These are phyloP conservation scores for Apostichopus parvimensis DNA, from an alignment of 35 echinoderm and acorn worm species.

Conservation along the genomic window DNA sequence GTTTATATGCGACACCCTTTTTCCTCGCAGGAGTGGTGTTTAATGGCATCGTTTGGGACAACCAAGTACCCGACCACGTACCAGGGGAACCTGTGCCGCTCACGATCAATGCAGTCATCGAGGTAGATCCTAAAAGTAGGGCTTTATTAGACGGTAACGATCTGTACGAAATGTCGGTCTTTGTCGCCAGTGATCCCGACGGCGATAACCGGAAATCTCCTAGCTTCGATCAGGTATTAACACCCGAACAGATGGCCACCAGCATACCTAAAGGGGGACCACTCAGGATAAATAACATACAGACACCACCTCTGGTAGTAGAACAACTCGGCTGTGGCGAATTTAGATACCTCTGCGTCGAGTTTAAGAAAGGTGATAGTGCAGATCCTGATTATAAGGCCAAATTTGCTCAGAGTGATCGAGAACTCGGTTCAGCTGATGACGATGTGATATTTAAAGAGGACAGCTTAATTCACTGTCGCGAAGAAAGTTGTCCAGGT, in stretches of 20 bases:
- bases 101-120: conserved; percentile 59
- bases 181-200: conserved; percentile 60
- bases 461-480: conserved; percentile 18
- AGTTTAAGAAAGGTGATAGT: conserved; percentile 64
- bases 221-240: conserved; percentile 72
- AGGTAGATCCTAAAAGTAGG: conserved; percentile 52
- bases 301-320: conserved; percentile 63
- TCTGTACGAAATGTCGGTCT: conserved; percentile 73
- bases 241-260: conserved; percentile 54
- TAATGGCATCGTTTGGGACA: conserved; percentile 24
- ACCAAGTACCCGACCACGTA: background rate
- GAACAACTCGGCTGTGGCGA: conserved; percentile 79
- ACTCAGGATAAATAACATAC: conserved; percentile 52
- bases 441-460: conserved; percentile 26
- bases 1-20: background rate
- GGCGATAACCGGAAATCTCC: conserved; percentile 60
- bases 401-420: background rate
- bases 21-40: conserved; percentile 8
- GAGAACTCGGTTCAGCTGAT: conserved; percentile 19
- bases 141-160: conserved; percentile 35
- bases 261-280: conserved; percentile 16
- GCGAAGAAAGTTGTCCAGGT: conserved; percentile 13
- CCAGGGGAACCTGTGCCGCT: conserved; percentile 34
- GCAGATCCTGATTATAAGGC: conserved; percentile 61
- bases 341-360: conserved; percentile 78